Conservation (phyloP, 2,888 invertebrate species). For the Sinhomidia bicolor region DNA sequence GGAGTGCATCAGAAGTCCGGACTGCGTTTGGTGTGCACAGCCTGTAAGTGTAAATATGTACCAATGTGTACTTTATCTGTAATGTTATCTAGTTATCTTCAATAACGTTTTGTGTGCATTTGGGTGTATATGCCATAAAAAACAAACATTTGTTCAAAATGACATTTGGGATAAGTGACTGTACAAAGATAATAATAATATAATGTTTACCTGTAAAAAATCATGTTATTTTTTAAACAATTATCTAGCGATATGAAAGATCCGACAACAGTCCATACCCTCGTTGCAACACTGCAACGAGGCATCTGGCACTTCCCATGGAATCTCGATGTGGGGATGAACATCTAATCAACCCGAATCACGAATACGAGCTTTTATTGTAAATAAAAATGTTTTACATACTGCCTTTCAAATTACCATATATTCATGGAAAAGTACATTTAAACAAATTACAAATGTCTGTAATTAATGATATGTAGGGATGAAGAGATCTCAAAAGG, state of each 20-base stretch:
- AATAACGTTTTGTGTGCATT: neutral
- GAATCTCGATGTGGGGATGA: conserved; percentile 56
- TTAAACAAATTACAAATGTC: no score
- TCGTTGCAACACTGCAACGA: conserved; percentile 69
- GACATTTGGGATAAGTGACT: neutral
- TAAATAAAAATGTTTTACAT: neutral
- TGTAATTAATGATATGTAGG: conserved; percentile 52
- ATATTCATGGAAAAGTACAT: no score
- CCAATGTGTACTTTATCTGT: neutral
- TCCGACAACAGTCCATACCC: conserved; percentile 62
- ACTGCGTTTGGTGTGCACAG: conserved; percentile 73
- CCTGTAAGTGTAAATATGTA: conserved; percentile 57
- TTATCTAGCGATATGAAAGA: conserved; percentile 66
- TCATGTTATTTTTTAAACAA: neutral
- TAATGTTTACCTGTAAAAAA: neutral
- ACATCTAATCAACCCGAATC: conserved; percentile 51
- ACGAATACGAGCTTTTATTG: conserved; percentile 51
- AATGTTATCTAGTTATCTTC: neutral
- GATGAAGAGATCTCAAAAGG: conserved; percentile 78
- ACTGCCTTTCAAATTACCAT: neutral
- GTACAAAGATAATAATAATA: no score
- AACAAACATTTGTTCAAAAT: neutral
- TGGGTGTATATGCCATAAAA: neutral
- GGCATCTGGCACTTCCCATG: conserved; percentile 54
- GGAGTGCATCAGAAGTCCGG: conserved; percentile 68